phyloP scores from a whole-genome alignment of 2,797 vertebrate genomes.

The Antrozous pallidus region DNA sequence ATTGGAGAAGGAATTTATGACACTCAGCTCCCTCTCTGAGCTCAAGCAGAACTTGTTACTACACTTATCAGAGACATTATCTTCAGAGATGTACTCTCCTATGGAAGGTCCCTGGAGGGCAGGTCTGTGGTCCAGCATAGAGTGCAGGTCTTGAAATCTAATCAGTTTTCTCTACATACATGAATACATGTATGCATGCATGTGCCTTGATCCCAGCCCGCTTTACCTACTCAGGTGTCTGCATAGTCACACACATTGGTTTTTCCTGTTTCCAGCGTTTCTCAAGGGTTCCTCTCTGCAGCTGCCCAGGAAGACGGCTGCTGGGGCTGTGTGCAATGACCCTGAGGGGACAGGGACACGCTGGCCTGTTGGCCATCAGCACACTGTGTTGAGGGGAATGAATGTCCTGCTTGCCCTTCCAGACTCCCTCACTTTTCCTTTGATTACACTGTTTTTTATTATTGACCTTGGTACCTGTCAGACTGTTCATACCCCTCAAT shows the following conservation, averaged over 20 bases:
- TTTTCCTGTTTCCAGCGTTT: not conserved
- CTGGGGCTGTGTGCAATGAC: not conserved
- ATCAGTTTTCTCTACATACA: not conserved
- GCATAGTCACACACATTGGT: not conserved
- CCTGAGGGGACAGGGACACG: not conserved
- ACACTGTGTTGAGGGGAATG: not conserved
- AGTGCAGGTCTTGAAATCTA: not conserved
- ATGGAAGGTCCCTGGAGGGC: not conserved
- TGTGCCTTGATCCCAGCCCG: not conserved
- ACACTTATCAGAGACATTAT: not conserved
- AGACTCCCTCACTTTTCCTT: not conserved
- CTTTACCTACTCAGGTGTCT: not conserved
- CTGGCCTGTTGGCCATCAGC: not conserved
- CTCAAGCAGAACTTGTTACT: not conserved
- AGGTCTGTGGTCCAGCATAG: not conserved
- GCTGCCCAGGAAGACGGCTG: not conserved
- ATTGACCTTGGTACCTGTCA: constrained; percentile 38
- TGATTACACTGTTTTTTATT: constrained; percentile 23
- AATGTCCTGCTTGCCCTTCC: not conserved
- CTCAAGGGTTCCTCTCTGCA: not conserved
- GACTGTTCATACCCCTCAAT: not conserved
- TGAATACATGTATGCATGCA: not conserved
- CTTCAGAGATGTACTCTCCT: not conserved
- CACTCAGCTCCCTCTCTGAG: not conserved
- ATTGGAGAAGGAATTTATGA: not conserved